Conservation (phyloP, 2,888 invertebrate species). For the Sylvicola cinctus region DNA sequence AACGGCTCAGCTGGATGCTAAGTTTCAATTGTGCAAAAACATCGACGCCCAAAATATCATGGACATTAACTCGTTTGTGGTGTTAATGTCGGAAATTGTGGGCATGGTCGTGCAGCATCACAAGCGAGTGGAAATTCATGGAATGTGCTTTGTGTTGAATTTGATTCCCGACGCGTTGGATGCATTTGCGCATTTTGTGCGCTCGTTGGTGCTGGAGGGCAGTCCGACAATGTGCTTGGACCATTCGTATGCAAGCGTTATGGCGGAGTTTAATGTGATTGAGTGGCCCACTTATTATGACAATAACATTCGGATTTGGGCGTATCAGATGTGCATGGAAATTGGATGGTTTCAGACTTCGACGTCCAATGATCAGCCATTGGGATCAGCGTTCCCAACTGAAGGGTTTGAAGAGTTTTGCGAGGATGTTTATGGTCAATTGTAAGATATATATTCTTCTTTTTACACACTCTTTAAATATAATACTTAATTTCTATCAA, state of each 20-base stretch:
- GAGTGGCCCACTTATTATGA: neutral
- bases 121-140: neutral
- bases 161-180: neutral
- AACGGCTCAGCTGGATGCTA: neutral
- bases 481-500: no score
- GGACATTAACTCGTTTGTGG: constrained; percentile 4
- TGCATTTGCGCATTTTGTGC: constrained; percentile 1
- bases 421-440: neutral
- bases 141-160: neutral
- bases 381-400: neutral
- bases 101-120: constrained; percentile 5
- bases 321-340: neutral
- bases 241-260: neutral
- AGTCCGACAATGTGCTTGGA: neutral
- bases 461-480: no score
- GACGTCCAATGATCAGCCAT: neutral
- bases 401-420: neutral
- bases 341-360: neutral
- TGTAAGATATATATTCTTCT: no score
- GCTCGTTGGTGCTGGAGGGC: neutral
- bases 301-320: neutral
- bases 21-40: constrained; percentile 5
- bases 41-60: constrained; percentile 1
- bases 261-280: neutral
- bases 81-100: constrained; percentile 4